Percentiles rank a stretch among this genome's conserved stretches.
Evolutionary conservation across 2,888 invertebrate species (phyloP).

Genomic region (Autographa pulchrina): DNA sequence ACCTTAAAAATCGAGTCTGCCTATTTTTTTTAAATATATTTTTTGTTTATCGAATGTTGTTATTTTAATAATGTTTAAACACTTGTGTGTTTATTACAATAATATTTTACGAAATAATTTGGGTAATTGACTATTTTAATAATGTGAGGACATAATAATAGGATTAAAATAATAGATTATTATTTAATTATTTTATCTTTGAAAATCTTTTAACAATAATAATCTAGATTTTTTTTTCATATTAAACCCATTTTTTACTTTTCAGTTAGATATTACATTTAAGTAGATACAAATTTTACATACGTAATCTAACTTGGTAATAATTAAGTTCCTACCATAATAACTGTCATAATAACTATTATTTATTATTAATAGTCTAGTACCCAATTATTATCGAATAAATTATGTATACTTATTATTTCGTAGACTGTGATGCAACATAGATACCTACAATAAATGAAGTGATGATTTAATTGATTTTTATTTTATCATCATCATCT

Average conservation of each 20-base stretch:
- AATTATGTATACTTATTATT: slow-evolving; percentile 49
- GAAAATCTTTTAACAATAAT: too few relatives aligned
- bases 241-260: too few relatives aligned
- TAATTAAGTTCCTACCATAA: neutral
- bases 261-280: too few relatives aligned
- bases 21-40: slow-evolving; percentile 66
- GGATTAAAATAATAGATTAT: neutral
- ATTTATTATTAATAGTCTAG: slow-evolving; percentile 21
- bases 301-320: neutral
- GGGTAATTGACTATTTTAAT: slow-evolving; percentile 11
- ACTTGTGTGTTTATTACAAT: slow-evolving; percentile 35
- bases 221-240: too few relatives aligned
- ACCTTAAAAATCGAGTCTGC: slow-evolving; percentile 65
- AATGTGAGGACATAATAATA: neutral
- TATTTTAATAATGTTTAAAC: slow-evolving; percentile 40
- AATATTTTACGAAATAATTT: slow-evolving; percentile 46
- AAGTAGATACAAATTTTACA: too few relatives aligned
- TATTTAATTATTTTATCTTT: neutral
- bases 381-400: slow-evolving; percentile 51
- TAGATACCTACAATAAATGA: slow-evolving; percentile 49
- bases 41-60: slow-evolving; percentile 54
- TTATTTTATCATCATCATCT: too few relatives aligned
- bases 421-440: slow-evolving; percentile 57
- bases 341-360: neutral
- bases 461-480: slow-evolving; percentile 28